Evolutionary conservation across 2,888 invertebrate genomes (phyloP).

Genomic region (Lomographa bimaculata): DNA sequence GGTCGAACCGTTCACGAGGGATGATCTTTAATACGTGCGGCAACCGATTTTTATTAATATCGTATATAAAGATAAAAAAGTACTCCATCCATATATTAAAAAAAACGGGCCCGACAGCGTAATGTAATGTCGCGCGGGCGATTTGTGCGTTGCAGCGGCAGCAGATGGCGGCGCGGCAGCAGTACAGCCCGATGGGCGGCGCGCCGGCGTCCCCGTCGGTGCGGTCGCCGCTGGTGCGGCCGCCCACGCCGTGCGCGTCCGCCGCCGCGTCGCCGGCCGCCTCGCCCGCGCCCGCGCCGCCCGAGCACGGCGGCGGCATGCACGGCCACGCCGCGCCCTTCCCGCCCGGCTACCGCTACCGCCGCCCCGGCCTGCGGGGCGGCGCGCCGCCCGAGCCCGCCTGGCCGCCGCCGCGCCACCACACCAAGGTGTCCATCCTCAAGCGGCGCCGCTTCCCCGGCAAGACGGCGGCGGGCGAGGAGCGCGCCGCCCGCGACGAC

Average conservation of each 20-base stretch:
- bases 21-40: too few species aligned
- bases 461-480: slow-evolving; percentile 48
- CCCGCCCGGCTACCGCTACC: slow-evolving; percentile 84
- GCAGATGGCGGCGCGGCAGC: slow-evolving; percentile 76
- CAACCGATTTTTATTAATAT: too few species aligned
- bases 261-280: slow-evolving; percentile 69
- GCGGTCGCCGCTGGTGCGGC: slow-evolving; percentile 63
- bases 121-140: background rate
- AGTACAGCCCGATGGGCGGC: slow-evolving; percentile 78
- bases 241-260: slow-evolving; percentile 68
- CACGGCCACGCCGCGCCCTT: slow-evolving; percentile 76
- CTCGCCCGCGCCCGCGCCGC: slow-evolving; percentile 61
- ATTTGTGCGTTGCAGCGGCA: slow-evolving; percentile 70
- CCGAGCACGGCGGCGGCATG: slow-evolving; percentile 57
- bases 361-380: slow-evolving; percentile 85
- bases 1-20: too few species aligned
- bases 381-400: slow-evolving; percentile 85
- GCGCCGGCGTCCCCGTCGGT: slow-evolving; percentile 84
- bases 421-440: slow-evolving; percentile 69
- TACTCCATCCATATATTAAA: too few species aligned
- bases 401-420: slow-evolving; percentile 81
- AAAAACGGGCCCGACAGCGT: too few species aligned
- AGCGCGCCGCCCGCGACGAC: slow-evolving; percentile 43
- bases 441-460: slow-evolving; percentile 76
- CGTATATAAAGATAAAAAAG: too few species aligned